phyloP scores from a whole-genome alignment of 2,797 vertebrate genomes.

The Jordanella pulchra region DNA sequence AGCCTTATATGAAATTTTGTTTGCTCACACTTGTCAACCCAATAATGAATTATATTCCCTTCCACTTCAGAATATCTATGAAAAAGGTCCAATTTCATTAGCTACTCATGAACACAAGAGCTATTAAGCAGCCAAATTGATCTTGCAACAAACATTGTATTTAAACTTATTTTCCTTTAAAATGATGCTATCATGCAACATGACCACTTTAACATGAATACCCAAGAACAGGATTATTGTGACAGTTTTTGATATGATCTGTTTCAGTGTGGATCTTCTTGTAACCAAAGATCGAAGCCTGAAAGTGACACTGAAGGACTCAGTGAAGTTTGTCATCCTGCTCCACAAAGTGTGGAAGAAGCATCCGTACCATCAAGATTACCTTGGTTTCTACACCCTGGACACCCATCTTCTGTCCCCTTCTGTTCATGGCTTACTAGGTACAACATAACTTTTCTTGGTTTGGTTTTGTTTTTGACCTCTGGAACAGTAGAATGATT shows the following conservation, averaged over 20 bases:
- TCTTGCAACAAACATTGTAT: neutral
- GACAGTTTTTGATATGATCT: constrained; percentile 1
- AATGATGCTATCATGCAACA: neutral
- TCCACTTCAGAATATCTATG: neutral
- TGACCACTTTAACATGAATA: neutral
- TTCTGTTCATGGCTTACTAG: constrained; percentile 88
- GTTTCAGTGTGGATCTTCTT: constrained; percentile 82
- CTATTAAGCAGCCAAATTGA: neutral
- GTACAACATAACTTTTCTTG: constrained; percentile 72
- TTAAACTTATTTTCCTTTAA: neutral
- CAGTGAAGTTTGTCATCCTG: constrained; percentile 87
- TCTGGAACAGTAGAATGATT: neutral
- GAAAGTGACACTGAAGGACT: constrained; percentile 81
- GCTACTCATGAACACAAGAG: neutral
- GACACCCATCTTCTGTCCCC: constrained; percentile 85
- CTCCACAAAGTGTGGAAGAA: constrained; percentile 87
- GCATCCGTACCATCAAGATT: constrained; percentile 85
- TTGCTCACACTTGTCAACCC: neutral
- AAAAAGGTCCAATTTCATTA: neutral
- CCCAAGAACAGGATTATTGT: neutral
- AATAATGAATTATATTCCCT: neutral
- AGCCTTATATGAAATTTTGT: neutral
- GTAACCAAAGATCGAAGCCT: constrained; percentile 83
- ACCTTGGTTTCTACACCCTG: constrained; percentile 90
- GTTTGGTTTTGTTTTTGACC: neutral